Evolutionary conservation across 2,113 vertebrate species (phyloP).

Genomic region (Dissostichus mawsoni): DNA sequence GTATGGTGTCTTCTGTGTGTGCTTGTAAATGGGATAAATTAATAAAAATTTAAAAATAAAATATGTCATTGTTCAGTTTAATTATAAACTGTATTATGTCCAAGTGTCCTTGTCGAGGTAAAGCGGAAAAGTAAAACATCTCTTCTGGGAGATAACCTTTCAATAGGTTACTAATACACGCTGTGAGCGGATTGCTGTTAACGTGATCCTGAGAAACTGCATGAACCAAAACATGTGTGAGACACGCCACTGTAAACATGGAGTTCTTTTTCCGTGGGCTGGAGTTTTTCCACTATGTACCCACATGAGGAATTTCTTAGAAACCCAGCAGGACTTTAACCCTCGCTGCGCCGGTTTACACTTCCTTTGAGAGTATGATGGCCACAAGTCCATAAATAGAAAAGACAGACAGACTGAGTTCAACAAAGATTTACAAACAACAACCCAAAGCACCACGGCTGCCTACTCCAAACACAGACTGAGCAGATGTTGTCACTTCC

Average conservation of each 20-base stretch:
- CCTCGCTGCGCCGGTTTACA: conserved; percentile 16
- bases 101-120: not conserved
- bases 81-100: not conserved
- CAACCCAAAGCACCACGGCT: not conserved
- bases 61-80: too few species aligned
- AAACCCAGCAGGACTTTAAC: conserved; percentile 58
- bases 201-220: conserved; percentile 15
- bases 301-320: conserved; percentile 68
- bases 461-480: conserved; percentile 1
- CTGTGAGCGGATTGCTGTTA: not conserved
- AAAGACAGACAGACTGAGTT: not conserved
- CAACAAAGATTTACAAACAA: not conserved
- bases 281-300: conserved; percentile 38
- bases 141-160: not conserved
- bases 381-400: not conserved
- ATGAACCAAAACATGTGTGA: conserved; percentile 23
- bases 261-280: conserved; percentile 44
- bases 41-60: too few species aligned
- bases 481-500: conserved; percentile 47
- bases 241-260: not conserved
- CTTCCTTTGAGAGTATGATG: not conserved
- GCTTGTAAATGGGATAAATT: too few species aligned
- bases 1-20: too few species aligned
- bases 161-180: conserved; percentile 10
- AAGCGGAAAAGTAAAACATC: not conserved